Evolutionary conservation across 2,888 invertebrate species (phyloP), one percentile per base, ranked within the genome.

Genomic region (Erannis defoliaria): DNA sequence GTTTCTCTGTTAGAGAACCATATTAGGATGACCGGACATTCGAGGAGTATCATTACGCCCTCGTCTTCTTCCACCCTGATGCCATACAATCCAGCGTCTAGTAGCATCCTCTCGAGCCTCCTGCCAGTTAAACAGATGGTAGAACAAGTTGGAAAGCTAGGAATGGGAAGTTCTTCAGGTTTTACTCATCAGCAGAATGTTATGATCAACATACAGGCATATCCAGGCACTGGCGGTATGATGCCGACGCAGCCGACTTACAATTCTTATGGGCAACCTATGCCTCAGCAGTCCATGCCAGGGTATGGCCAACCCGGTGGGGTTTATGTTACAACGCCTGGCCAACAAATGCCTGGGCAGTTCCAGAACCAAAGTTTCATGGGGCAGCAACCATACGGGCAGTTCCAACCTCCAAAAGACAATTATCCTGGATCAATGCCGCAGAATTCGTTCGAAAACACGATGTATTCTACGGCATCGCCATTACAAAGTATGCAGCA

Each of bases 111-210:
- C 8, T 89, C 89, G 2, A 88, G 83, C 59, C 81, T 93, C 62
- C 70, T 93, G 18, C 92, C 93, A 2, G 91, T 93, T 0, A 93
- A 91, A 70, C 89, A 90, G 64, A 75, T 93, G 59, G 93, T 89
- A 14, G 93, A 93, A 67, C 91, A 92, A 77, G 93, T 93, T 12
- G 92, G 93, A 12, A 92, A 93, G 68, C 67, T 93, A 19, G 78
- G 76, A 0, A 87, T 89, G 1, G 80, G 84, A 9, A 77, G 78
- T 21, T 78, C 82, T 0, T 68, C 88, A 19, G 87, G 87, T 1
- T 93, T 90, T 48, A 93, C 94, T 55, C 95, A 95, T 73, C 95
- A 95, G 74, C 95, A 95, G 75, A 95, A 95, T 75, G 95, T 95
- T 1, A 91, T 95, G 85, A 95, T 95, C 49, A 95, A 95, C 71